Conservation (phyloP, 2,797 vertebrate genomes). For the Melanotaenia maccullochi region DNA sequence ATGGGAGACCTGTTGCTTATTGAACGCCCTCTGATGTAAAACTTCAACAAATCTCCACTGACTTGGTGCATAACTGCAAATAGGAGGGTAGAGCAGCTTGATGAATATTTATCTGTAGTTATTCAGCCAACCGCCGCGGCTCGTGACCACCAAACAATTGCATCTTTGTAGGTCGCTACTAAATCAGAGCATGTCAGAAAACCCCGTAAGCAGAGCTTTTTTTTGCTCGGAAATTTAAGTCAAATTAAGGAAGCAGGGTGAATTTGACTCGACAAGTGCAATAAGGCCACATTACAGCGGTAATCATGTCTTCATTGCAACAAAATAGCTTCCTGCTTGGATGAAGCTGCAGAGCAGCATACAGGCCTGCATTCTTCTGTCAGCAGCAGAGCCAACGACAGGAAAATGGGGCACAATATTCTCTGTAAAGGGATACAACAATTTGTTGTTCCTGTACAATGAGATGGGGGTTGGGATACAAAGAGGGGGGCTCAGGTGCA, state of each 20-base stretch:
- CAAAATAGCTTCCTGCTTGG: constrained; percentile 64
- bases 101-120: constrained; percentile 57
- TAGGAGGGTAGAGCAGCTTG: constrained; percentile 23
- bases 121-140: constrained; percentile 48
- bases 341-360: constrained; percentile 37
- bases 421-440: constrained; percentile 35
- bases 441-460: constrained; percentile 37
- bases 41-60: constrained; percentile 16
- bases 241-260: constrained; percentile 53
- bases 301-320: constrained; percentile 54
- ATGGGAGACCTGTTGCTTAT: not conserved
- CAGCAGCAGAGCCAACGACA: constrained; percentile 25
- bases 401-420: constrained; percentile 38
- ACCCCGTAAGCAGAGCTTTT: constrained; percentile 12
- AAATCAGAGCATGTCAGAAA: constrained; percentile 44
- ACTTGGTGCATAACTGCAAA: constrained; percentile 24
- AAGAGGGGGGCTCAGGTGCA: constrained; percentile 45
- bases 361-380: constrained; percentile 37
- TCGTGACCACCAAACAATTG: constrained; percentile 65
- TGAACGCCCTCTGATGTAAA: constrained; percentile 5
- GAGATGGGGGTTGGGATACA: constrained; percentile 1
- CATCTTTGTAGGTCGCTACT: constrained; percentile 61
- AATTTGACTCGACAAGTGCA: constrained; percentile 64
- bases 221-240: constrained; percentile 46
- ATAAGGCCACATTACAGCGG: constrained; percentile 49